Percentiles rank a stretch among this genome's conserved stretches.
These are phyloP conservation scores for Gastrophysa polygoni DNA, from an alignment of 2,888 invertebrate species.

Conservation along the genomic window DNA sequence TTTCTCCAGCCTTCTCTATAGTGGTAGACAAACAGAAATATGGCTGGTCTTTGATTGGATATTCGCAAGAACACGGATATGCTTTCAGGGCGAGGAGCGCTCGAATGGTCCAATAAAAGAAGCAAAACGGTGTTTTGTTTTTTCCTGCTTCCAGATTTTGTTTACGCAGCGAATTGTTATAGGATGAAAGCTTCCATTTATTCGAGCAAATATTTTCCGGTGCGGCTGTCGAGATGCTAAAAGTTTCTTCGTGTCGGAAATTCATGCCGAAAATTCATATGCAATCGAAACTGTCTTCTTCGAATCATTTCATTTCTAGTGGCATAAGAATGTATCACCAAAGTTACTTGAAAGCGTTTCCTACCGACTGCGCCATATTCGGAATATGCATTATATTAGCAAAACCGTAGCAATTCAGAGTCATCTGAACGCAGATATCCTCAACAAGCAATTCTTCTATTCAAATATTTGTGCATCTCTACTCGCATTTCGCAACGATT, in stretches of 20 bases:
- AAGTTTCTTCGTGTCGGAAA: background rate
- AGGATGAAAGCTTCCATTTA: background rate
- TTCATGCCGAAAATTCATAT: background rate
- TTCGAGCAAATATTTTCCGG: background rate
- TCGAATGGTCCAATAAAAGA: constrained; percentile 16
- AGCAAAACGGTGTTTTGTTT: constrained; percentile 16
- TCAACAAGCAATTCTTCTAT: too few relatives aligned
- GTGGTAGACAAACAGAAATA: constrained; percentile 16
- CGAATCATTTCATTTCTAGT: too few relatives aligned
- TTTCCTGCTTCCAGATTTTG: background rate
- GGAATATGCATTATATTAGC: too few relatives aligned
- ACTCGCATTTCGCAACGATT: background rate
- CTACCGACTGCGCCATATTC: too few relatives aligned
- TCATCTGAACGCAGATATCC: too few relatives aligned
- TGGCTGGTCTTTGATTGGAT: constrained; percentile 24
- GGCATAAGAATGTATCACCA: too few relatives aligned
- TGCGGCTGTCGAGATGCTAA: background rate
- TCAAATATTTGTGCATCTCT: too few relatives aligned
- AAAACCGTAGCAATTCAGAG: too few relatives aligned
- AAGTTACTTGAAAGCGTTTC: too few relatives aligned
- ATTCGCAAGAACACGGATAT: constrained; percentile 31
- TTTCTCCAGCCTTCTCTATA: too few relatives aligned
- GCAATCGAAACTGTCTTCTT: too few relatives aligned
- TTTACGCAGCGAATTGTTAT: background rate
- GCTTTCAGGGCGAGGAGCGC: constrained; percentile 24